Evolutionary conservation across 1,140 invertebrate genomes (phyloP).

Genomic region (Brachionus koreanus): DNA sequence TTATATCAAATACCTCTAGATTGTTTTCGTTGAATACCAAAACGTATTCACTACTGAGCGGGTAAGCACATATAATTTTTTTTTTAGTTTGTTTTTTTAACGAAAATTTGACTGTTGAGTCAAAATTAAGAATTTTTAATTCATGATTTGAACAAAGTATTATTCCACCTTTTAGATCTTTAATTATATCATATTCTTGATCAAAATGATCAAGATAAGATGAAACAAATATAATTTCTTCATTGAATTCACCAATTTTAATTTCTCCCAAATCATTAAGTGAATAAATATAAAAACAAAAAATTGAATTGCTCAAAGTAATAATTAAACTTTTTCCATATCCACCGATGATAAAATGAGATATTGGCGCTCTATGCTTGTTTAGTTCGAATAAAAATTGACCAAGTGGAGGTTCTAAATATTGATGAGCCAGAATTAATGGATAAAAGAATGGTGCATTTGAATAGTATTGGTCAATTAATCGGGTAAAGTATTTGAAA

Average conservation of each 20-base stretch:
- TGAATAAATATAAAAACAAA: background rate
- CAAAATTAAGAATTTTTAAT: background rate
- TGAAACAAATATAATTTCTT: background rate
- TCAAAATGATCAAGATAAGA: background rate
- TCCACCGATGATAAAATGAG: background rate
- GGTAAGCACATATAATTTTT: background rate
- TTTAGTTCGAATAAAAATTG: constrained; percentile 12
- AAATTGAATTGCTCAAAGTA: constrained; percentile 28
- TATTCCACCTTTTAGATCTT: background rate
- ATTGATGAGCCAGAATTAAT: constrained; percentile 53
- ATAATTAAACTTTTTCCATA: background rate
- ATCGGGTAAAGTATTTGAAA: constrained; percentile 50
- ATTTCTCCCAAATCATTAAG: background rate
- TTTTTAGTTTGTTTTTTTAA: background rate
- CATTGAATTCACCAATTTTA: background rate
- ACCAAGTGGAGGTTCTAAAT: constrained; percentile 46
- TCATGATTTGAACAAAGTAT: background rate
- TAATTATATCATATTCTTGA: background rate
- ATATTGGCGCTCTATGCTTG: background rate
- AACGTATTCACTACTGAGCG: background rate
- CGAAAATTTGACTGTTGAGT: background rate
- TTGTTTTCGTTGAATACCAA: background rate
- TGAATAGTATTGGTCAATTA: constrained; percentile 52
- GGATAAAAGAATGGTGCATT: constrained; percentile 50
- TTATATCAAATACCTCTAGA: background rate